These are phyloP conservation scores for Saxidomus purpurata DNA, from an alignment of 1,140 invertebrate genomes.

Conservation along the genomic window DNA sequence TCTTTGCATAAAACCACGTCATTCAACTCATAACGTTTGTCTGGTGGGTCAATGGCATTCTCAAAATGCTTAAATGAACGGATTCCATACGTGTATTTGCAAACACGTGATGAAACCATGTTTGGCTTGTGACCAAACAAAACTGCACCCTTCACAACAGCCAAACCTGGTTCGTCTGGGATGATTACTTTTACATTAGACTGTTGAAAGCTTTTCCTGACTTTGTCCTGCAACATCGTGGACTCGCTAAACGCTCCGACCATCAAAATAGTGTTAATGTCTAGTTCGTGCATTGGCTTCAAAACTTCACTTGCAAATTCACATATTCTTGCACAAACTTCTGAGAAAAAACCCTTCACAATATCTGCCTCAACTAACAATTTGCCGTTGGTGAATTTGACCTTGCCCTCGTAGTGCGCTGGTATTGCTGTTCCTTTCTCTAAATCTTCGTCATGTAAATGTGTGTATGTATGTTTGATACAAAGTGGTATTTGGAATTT, in stretches of 20 bases:
- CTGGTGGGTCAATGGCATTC: neutral
- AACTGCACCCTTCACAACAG: constrained; percentile 31
- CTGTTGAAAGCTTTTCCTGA: neutral
- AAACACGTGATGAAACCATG: neutral
- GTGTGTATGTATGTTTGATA: too few relatives aligned
- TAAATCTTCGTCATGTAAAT: too few relatives aligned
- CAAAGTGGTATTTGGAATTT: too few relatives aligned
- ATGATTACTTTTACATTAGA: neutral
- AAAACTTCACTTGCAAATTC: neutral
- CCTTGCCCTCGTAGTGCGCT: neutral
- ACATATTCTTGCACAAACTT: neutral
- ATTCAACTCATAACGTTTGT: neutral
- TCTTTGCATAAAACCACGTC: neutral
- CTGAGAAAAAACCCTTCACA: neutral
- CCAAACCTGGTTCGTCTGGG: neutral
- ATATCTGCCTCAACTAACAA: neutral
- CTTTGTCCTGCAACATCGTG: neutral
- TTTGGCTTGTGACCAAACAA: constrained; percentile 25
- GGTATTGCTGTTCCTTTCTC: neutral
- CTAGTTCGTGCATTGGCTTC: neutral
- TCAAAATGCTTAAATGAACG: neutral
- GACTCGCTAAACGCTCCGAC: constrained; percentile 44
- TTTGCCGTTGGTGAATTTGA: neutral
- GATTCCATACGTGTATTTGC: constrained; percentile 41
- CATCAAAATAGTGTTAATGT: neutral